phyloP scores from a whole-genome alignment of 2,113 vertebrate species.

The Benitochromis conjunctus region DNA sequence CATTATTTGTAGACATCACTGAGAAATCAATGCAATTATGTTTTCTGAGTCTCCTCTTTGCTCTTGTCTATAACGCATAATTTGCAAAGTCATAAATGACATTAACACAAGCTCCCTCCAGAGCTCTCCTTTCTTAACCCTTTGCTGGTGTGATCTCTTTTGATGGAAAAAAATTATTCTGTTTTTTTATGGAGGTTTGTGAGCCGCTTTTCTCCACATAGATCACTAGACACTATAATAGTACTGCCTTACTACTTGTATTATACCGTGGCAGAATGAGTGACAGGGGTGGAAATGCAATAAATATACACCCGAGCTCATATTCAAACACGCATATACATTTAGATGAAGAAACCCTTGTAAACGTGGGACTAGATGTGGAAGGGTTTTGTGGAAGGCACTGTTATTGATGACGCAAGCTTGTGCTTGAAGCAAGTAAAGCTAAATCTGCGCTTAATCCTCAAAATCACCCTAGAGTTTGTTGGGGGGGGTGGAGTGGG shows the following conservation, averaged over 20 bases:
- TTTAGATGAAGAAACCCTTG: not conserved
- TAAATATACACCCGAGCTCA: constrained; percentile 21
- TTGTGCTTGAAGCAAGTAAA: constrained; percentile 9
- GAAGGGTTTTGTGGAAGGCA: not conserved
- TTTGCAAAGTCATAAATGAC: constrained; percentile 59
- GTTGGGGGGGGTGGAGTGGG: not conserved
- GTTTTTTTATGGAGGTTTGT: constrained; percentile 11
- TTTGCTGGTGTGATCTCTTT: constrained; percentile 6
- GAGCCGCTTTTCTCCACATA: not conserved
- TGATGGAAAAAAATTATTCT: constrained; percentile 37
- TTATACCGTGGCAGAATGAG: not conserved
- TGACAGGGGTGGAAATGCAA: constrained; percentile 46
- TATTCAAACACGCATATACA: not conserved
- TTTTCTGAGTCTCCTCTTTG: constrained; percentile 72
- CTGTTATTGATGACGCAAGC: not conserved
- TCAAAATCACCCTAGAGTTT: constrained; percentile 14
- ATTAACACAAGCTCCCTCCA: constrained; percentile 46
- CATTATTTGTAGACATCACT: constrained; percentile 75
- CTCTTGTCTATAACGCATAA: constrained; percentile 69
- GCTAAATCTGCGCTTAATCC: constrained; percentile 20
- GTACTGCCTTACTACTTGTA: not conserved
- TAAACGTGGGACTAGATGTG: not conserved
- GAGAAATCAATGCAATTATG: constrained; percentile 78
- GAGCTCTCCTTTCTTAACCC: constrained; percentile 38
- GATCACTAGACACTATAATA: not conserved